Base-by-base conservation (phyloP, 2,888 invertebrate genomes). In the Apamea monoglypha region DNA sequence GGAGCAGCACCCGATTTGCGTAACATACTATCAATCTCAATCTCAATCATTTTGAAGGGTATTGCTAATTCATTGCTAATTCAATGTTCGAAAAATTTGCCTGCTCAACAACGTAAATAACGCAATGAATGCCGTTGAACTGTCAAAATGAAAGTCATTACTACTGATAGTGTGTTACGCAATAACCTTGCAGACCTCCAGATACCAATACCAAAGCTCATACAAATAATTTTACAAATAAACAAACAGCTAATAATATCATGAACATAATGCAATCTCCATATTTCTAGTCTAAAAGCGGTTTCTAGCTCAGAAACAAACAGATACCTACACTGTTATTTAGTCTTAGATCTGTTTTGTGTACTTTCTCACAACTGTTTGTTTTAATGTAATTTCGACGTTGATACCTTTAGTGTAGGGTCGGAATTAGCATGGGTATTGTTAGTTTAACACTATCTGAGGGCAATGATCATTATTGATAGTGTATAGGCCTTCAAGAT, bases 401-500 rank as follows among this genome's bases (percentile, higher is more conserved):
- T 78, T 85, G 59, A 8, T 0, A 0, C 0, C 0, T 6, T 53
- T 6, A 18, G 0, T 40, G 40, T 80, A 85, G 59, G 36, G 79
- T 76, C 78, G 40, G 77, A 72, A 80, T 85, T 87, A 85, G 77
- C 70, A 53, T 82, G 50, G 14, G 4, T 21, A 56, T 25, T n/a
- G n/a, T 64, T 66, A 67, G 70, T 50, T 69, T 63, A 14, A 59
- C 73, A 77, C 56, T 82, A 87, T 87, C 85, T 82, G 16, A 75
- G 78, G 61, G 56, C 70, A 71, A 69, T 78, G 82, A 85, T 87
- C 88, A 78, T 81, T 87, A 85, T 78, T 82, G 85, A 79, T 87
- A 84, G 78, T 63, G 59, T 81, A 68, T 87, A 76, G 74, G 84
- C 84, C 76, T 87, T 83, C 74, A 80, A 68, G 87, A 74, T 76